Base-by-base conservation (phyloP, 2,888 invertebrate species). In the Crepidodera aurea region DNA sequence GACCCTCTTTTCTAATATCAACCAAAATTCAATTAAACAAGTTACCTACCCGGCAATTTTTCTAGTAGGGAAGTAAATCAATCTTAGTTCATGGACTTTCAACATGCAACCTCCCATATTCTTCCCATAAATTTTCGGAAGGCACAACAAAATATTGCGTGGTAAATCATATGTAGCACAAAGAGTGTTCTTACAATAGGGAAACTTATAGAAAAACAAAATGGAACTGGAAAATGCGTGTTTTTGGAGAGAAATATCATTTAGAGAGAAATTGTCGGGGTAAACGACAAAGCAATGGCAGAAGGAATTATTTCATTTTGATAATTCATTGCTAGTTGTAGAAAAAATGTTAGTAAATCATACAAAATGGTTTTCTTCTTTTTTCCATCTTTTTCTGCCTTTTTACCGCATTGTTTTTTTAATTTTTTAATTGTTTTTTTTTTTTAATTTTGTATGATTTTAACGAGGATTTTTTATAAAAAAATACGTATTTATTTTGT, bases 71-170 rank as follows among this genome's bases (percentile, higher is more conserved):
- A 60, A 62, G 67, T 51, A 62, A 64, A 70, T 69, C 68, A 71
- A 68, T 71, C 70, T 69, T 62, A 51, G 29, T 69, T 67, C 68
- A 74, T 69, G 71, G 62, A 63, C 58, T 63, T 58, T 65, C 60
- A 60, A 65, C 75, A 73, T 69, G 75, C 73, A 63, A 75, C 65
- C 62, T 58, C 60, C 69, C 69, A 69, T 70, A 62, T 59, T 66
- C 60, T 61, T 54, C 55, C 57, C 60, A 62, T 68, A 66, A 67
- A 69, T 69, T 65, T 64, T 65, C 60, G 39, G 58, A 56, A 62
- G 54, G 55, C 53, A 64, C 62, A 56, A 62, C 55, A 46, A 61
- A 67, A 68, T 66, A 71, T 69, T 60, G 61, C 65, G 63, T 65
- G 64, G 64, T 71, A 64, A 64, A 63, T 70, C 69, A 68, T 59